Evolutionary conservation across 1,140 invertebrate species (phyloP), one percentile per base, ranked within the genome.

Genomic region (Ectropis grisescens): DNA sequence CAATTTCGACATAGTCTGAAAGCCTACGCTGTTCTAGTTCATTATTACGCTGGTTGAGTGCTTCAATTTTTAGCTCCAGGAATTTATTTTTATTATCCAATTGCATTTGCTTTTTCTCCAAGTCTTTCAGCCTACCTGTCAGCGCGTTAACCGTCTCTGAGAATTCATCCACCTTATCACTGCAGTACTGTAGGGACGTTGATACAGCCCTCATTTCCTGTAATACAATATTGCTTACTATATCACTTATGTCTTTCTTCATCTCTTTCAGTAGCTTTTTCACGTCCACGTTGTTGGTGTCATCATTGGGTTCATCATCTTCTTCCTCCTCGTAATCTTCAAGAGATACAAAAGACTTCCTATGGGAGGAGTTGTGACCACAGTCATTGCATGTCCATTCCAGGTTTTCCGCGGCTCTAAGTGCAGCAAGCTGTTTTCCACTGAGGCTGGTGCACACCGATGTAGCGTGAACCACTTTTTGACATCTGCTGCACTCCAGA

Each of bases 11-110:
- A 23, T 29, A 37, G 8, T 36, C 13, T 13, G 2, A n/a, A 9
- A 48, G 33, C n/a, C 14, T n/a, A 9, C 33, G n/a, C 13, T 47
- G 45, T 14, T 47, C 45, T n/a, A 38, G 13, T 23, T 22, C 35
- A 3, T 19, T 31, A 13, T 33, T 33, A 10, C 26, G 23, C 22
- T 47, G 39, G n/a, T n/a, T n/a, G n/a, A n/a, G n/a, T n/a, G n/a
- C n/a, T n/a, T n/a, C n/a, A n/a, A n/a, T n/a, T n/a, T n/a, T n/a
- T n/a, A n/a, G n/a, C 37, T 47, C 45, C 8, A 47, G 12, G 3
- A 35, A 30, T 14, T 19, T 28, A n/a, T 35, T 24, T 33, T 29
- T 38, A 11, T 47, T 47, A 11, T 19, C 28, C 2, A 42, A 15
- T n/a, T 40, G 29, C 4, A 23, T 19, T 12, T 43, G 28, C 15